phyloP scores from a whole-genome alignment of 2,888 invertebrate genomes.

The Prenolepis imparis region DNA sequence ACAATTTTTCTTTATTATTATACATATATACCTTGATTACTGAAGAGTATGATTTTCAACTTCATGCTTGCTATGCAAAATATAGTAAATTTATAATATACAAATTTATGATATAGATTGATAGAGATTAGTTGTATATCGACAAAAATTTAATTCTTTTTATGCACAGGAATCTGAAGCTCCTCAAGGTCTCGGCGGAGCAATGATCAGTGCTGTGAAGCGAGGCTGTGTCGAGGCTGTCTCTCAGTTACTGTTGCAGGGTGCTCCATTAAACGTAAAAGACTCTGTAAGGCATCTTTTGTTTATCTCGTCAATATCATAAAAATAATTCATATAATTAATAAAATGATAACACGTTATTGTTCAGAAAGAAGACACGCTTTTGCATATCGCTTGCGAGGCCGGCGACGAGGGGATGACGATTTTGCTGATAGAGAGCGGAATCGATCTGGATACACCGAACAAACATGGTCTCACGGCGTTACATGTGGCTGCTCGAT shows the following conservation, averaged over 20 bases:
- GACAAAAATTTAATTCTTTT: conserved; percentile 56
- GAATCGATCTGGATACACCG: conserved; percentile 88
- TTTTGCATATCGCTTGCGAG: conserved; percentile 88
- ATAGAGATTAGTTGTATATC: neutral
- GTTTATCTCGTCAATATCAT: conserved; percentile 19
- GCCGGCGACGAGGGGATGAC: conserved; percentile 83
- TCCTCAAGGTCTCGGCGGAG: conserved; percentile 84
- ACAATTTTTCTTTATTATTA: conserved; percentile 64
- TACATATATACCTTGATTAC: conserved; percentile 57
- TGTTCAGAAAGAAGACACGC: conserved; percentile 88
- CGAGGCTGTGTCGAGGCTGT: conserved; percentile 84
- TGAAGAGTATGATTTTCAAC: conserved; percentile 34
- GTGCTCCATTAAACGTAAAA: conserved; percentile 83
- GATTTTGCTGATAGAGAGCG: conserved; percentile 83
- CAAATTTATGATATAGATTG: neutral
- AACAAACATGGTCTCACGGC: conserved; percentile 89
- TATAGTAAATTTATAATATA: neutral
- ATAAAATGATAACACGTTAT: conserved; percentile 28
- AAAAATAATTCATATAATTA: conserved; percentile 41
- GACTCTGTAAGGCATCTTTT: conserved; percentile 80
- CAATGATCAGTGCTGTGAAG: conserved; percentile 84
- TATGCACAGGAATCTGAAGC: conserved; percentile 83
- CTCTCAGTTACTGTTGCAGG: conserved; percentile 84
- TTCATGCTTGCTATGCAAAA: conserved; percentile 24
- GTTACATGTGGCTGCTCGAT: conserved; percentile 91